Evolutionary conservation across 2,113 vertebrate genomes (phyloP).

Genomic region (Pelobates fuscus): DNA sequence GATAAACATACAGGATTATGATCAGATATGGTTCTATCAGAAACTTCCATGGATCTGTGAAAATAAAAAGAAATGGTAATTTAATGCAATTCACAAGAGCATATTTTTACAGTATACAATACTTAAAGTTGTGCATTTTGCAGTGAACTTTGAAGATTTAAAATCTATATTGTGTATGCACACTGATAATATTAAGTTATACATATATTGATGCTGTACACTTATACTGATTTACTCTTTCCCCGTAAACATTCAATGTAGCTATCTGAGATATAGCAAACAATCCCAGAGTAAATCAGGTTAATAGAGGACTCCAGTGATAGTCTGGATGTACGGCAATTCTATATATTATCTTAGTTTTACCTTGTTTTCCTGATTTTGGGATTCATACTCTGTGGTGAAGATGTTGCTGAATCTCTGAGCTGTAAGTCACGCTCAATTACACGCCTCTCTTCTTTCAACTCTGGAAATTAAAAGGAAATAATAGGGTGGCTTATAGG

Average conservation of each 20-base stretch:
- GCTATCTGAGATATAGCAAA: too few species aligned
- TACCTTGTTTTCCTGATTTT: slow-evolving; percentile 22
- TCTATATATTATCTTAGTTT: background rate
- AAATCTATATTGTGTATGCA: too few species aligned
- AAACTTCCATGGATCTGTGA: background rate
- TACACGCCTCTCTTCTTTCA: slow-evolving; percentile 64
- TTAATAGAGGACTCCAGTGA: background rate
- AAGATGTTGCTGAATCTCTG: background rate
- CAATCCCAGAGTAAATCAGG: too few species aligned
- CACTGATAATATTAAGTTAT: too few species aligned
- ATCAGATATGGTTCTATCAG: background rate
- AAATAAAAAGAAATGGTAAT: background rate
- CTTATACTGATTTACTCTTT: too few species aligned
- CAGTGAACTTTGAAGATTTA: too few species aligned
- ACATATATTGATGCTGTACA: too few species aligned
- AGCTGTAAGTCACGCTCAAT: slow-evolving; percentile 65
- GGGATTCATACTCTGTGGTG: background rate
- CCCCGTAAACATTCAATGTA: too few species aligned
- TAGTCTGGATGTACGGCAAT: background rate
- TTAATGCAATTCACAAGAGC: too few species aligned
- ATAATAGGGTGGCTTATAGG: background rate
- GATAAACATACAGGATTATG: background rate
- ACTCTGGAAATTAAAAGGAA: slow-evolving; percentile 58
- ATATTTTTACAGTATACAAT: too few species aligned
- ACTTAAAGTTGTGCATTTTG: too few species aligned